phyloP scores from a whole-genome alignment of 35 echinoderm and acorn worm genomes.

The Heliocidaris erythrogramma region DNA sequence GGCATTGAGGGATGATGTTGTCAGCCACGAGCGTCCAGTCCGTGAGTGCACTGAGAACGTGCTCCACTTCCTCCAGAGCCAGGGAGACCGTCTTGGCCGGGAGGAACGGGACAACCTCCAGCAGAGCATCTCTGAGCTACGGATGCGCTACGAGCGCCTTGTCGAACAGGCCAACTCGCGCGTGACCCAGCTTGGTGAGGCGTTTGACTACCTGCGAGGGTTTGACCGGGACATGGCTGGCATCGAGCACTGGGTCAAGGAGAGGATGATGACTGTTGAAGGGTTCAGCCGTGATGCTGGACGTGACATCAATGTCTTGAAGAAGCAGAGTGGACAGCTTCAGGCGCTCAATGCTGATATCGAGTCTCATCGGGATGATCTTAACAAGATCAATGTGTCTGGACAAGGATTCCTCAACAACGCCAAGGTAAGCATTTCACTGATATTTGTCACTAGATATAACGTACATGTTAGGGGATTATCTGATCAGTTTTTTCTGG shows the following conservation, averaged over 20 bases:
- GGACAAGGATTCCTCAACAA: constrained; percentile 90
- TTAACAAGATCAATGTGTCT: constrained; percentile 66
- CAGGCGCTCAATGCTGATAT: constrained; percentile 76
- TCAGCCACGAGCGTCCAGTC: constrained; percentile 58
- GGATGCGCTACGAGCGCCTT: constrained; percentile 86
- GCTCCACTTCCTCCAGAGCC: constrained; percentile 69
- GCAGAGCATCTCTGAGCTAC: constrained; percentile 72
- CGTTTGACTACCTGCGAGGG: constrained; percentile 76
- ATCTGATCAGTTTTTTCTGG: no score
- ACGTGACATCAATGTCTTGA: constrained; percentile 76
- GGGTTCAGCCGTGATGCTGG: constrained; percentile 80
- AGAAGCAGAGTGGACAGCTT: constrained; percentile 83
- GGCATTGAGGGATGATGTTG: constrained; percentile 85
- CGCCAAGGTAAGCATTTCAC: constrained; percentile 67
- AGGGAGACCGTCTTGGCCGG: constrained; percentile 71
- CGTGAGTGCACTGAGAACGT: constrained; percentile 74
- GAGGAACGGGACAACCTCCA: constrained; percentile 77
- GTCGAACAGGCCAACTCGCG: constrained; percentile 78
- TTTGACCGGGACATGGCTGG: constrained; percentile 79
- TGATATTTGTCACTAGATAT: no score
- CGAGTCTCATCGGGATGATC: constrained; percentile 63
- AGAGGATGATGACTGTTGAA: constrained; percentile 63
- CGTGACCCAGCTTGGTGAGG: constrained; percentile 62
- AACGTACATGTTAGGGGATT: no score
- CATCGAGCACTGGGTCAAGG: constrained; percentile 82